These are phyloP conservation scores for Microcebus jonahi DNA, from an alignment of 2,113 vertebrate genomes.

Conservation along the genomic window DNA sequence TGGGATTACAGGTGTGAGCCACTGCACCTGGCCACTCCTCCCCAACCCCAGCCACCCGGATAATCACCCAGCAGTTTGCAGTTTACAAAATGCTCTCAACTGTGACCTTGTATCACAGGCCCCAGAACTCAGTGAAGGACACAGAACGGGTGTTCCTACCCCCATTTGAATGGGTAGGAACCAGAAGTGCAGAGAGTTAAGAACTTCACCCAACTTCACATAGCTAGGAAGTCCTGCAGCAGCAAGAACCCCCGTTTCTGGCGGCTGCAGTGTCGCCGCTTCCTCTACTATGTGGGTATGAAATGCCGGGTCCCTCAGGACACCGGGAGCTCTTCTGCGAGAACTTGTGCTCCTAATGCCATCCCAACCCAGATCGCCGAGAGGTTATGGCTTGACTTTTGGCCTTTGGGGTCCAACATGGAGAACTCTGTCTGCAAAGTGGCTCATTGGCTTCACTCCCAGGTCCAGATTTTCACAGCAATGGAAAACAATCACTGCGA, in stretches of 20 bases:
- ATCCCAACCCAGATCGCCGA: too few relatives aligned
- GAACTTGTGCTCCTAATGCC: not conserved
- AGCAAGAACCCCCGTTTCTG: not conserved
- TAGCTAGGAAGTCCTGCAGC: accelerated
- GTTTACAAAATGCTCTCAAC: not conserved
- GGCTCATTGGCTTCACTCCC: not conserved
- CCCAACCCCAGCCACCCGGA: not conserved
- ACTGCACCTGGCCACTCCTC: too few relatives aligned
- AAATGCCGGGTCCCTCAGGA: accelerated
- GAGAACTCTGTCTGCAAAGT: not conserved
- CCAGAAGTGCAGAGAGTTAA: not conserved
- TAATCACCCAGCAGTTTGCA: not conserved
- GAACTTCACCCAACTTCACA: not conserved
- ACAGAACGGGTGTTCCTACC: not conserved
- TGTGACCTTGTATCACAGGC: not conserved
- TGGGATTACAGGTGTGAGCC: too few relatives aligned
- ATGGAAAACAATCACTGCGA: not conserved
- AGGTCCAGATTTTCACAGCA: not conserved
- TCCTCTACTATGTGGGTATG: not conserved
- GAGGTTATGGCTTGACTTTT: not conserved
- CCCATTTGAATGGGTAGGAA: not conserved
- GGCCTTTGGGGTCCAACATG: not conserved
- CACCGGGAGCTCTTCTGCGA: not conserved
- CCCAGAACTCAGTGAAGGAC: not conserved
- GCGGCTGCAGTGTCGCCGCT: too few relatives aligned